These are phyloP conservation scores for Nycticryphes semicollaris DNA, from an alignment of 2,113 vertebrate species.

Conservation along the genomic window DNA sequence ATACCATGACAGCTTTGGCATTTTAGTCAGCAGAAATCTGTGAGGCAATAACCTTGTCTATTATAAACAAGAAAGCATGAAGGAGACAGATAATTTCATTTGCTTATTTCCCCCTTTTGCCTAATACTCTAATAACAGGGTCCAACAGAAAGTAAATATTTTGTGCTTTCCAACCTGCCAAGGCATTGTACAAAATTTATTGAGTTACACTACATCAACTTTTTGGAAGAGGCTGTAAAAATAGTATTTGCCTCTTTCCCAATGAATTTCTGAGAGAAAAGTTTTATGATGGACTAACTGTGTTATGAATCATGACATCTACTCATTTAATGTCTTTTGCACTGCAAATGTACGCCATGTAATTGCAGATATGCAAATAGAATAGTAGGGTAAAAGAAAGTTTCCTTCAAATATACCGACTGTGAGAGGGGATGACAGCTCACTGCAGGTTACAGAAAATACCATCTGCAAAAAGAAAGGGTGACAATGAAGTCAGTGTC, in stretches of 20 bases:
- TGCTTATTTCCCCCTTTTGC: not conserved
- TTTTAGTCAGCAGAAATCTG: slow-evolving; percentile 43
- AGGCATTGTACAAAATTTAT: not conserved
- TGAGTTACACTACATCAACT: not conserved
- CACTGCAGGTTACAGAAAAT: not conserved
- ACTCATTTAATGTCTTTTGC: not conserved
- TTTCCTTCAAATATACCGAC: not conserved
- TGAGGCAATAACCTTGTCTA: slow-evolving; percentile 1
- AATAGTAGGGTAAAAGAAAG: not conserved
- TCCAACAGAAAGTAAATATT: not conserved
- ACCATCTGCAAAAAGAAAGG: not conserved
- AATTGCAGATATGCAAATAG: not conserved
- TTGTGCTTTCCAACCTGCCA: not conserved
- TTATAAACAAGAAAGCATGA: not conserved
- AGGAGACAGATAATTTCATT: not conserved
- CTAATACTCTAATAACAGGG: not conserved
- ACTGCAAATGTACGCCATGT: not conserved
- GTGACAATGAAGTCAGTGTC: not conserved
- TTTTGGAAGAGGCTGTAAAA: not conserved
- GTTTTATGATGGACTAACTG: not conserved
- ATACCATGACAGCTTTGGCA: slow-evolving; percentile 24
- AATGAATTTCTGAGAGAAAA: not conserved
- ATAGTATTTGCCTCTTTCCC: not conserved
- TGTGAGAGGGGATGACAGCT: not conserved
- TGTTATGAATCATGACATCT: not conserved